Evolutionary conservation across 53 echinoderm and acorn worm species (phyloP).

Genomic region (Mesocentrotus franciscanus): DNA sequence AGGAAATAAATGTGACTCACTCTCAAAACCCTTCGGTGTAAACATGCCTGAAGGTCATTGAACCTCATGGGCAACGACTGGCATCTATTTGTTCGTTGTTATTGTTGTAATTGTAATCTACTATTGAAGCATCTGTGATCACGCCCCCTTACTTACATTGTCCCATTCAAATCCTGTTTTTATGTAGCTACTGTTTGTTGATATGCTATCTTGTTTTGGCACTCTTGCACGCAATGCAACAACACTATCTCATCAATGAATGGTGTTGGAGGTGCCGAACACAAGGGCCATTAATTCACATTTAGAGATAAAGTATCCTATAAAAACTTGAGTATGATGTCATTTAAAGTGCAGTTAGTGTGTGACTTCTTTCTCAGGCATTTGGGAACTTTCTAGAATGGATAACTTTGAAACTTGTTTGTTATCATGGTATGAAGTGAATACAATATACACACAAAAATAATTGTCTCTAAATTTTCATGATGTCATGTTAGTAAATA

Average conservation of each 20-base stretch:
- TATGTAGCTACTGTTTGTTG: constrained; percentile 39
- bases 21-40: not conserved
- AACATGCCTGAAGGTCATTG: constrained; percentile 52
- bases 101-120: constrained; percentile 37
- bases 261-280: not conserved
- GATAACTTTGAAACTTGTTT: not conserved
- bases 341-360: not conserved
- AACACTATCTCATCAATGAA: not conserved
- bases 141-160: constrained; percentile 1
- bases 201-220: constrained; percentile 24
- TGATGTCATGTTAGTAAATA: not conserved
- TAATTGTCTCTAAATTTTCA: too few species aligned
- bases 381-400: not conserved
- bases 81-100: constrained; percentile 35
- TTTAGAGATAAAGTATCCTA: not conserved
- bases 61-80: not conserved
- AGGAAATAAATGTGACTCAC: constrained; percentile 32
- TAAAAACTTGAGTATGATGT: not conserved
- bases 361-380: not conserved
- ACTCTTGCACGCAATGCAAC: not conserved
- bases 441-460: not conserved
- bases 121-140: constrained; percentile 21
- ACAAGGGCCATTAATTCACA: not conserved
- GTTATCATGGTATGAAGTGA: not conserved
- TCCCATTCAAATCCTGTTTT: constrained; percentile 60